These are phyloP conservation scores for Cyclura pinguis DNA, from an alignment of 2,797 vertebrate genomes.

Conservation along the genomic window DNA sequence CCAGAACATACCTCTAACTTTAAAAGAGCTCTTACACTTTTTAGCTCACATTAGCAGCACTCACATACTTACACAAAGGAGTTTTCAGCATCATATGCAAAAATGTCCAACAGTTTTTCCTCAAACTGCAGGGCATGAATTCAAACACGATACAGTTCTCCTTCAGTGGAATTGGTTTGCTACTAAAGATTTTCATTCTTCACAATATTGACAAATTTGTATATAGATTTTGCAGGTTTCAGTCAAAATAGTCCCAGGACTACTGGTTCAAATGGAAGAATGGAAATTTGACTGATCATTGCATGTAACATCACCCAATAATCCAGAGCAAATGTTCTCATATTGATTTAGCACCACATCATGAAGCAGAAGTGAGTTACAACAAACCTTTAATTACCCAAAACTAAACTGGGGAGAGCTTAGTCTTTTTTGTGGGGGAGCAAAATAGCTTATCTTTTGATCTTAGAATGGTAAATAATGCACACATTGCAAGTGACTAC, in stretches of 20 bases:
- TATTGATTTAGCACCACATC: not conserved
- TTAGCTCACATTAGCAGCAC: not conserved
- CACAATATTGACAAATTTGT: not conserved
- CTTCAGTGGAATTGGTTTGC: not conserved
- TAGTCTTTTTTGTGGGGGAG: not conserved
- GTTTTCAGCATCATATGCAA: not conserved
- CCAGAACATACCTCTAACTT: not conserved
- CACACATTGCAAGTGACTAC: not conserved
- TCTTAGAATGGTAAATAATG: not conserved
- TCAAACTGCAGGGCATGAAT: not conserved
- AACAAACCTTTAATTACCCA: constrained; percentile 2
- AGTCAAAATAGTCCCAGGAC: not conserved
- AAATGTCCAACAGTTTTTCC: not conserved
- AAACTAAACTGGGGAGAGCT: not conserved
- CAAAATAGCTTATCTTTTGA: not conserved
- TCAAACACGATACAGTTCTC: accelerated
- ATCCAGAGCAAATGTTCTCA: not conserved
- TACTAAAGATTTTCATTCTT: not conserved
- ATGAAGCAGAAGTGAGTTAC: not conserved
- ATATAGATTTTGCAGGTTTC: not conserved
- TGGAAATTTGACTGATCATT: not conserved
- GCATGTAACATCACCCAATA: not conserved
- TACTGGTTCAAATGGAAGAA: not conserved
- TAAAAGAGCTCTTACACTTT: not conserved
- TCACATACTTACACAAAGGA: not conserved